Evolutionary conservation across 2,113 vertebrate species (phyloP).

Genomic region (Melospiza melodia): DNA sequence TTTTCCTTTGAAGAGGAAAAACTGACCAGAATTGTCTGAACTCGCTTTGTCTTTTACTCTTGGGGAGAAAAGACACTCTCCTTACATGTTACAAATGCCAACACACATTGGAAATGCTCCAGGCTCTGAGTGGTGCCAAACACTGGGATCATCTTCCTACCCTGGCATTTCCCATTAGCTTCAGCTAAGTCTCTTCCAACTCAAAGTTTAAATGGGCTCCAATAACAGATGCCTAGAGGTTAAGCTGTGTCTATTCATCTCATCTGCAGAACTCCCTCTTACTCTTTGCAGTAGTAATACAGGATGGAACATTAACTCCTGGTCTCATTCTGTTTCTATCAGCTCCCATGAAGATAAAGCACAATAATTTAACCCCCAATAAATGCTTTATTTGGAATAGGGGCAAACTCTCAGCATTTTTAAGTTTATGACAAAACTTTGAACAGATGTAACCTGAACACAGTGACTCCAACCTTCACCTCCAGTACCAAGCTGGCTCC

Average conservation of each 20-base stretch:
- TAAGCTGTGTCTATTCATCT: constrained; percentile 1
- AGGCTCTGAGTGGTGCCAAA: not conserved
- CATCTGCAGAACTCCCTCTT: not conserved
- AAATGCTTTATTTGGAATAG: not conserved
- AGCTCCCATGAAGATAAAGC: not conserved
- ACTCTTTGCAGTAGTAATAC: not conserved
- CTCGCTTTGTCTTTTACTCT: not conserved
- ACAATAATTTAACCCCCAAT: not conserved
- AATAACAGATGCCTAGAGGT: not conserved
- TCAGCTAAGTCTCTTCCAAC: constrained; percentile 31
- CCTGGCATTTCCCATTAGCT: constrained; percentile 8
- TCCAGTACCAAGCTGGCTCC: not conserved
- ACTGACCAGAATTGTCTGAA: not conserved
- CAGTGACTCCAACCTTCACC: not conserved
- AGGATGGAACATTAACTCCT: not conserved
- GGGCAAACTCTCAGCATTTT: not conserved
- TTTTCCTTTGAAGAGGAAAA: constrained; percentile 3
- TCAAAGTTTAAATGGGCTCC: constrained; percentile 13
- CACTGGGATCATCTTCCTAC: constrained; percentile 9
- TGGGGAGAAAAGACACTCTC: not conserved
- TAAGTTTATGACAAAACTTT: not conserved
- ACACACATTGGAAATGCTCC: not conserved
- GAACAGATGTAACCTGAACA: not conserved
- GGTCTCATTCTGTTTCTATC: not conserved
- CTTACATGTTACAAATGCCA: not conserved